phyloP scores from a whole-genome alignment of 2,797 vertebrate species.

The Poeciliopsis presidionis region DNA sequence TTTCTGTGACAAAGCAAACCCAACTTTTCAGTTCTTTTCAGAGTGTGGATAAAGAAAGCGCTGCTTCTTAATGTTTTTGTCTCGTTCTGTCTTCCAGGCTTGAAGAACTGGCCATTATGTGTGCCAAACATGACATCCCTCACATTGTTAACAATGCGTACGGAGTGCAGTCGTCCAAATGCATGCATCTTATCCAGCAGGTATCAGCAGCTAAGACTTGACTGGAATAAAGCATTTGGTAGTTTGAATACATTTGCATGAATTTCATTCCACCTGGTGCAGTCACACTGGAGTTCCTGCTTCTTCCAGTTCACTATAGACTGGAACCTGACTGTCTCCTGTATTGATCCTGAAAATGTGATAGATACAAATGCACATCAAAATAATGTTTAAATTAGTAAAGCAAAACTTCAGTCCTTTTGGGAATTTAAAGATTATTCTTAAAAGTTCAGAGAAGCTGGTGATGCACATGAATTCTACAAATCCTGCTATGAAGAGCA shows the following conservation, averaged over 20 bases:
- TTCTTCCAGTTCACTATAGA: neutral
- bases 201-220: constrained; percentile 66
- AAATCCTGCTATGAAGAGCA: neutral
- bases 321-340: neutral
- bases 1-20: neutral
- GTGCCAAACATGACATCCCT: constrained; percentile 87
- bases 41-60: neutral
- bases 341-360: neutral
- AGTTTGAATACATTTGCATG: neutral
- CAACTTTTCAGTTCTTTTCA: neutral
- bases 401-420: neutral
- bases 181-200: constrained; percentile 98
- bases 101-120: constrained; percentile 90
- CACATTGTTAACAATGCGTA: constrained; percentile 98
- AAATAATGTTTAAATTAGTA: neutral
- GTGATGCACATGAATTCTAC: neutral
- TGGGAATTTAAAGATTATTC: neutral
- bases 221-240: no score
- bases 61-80: neutral
- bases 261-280: neutral
- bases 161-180: constrained; percentile 96
- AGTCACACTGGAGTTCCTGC: neutral
- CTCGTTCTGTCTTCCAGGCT: constrained; percentile 77
- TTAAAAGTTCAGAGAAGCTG: neutral
- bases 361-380: neutral